Conservation (phyloP, 2,113 vertebrate species). For the Psittacula cyanocephala region DNA sequence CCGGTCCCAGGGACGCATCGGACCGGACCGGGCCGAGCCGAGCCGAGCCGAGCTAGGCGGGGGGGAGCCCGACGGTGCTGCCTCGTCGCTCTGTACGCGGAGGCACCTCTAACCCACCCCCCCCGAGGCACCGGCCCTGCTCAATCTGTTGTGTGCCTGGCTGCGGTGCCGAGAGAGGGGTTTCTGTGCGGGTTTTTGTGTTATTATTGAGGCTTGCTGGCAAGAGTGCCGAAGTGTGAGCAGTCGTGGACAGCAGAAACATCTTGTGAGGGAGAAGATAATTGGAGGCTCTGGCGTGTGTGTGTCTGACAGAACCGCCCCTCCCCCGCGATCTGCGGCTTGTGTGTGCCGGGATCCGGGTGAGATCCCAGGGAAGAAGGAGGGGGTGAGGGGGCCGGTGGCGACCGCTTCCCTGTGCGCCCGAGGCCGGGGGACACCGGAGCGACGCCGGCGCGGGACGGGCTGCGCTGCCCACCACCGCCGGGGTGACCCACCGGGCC, state of each 20-base stretch:
- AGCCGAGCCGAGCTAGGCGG: neutral
- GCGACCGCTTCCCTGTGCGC: neutral
- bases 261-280: conserved; percentile 83
- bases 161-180: conserved; percentile 72
- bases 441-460: neutral
- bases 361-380: neutral
- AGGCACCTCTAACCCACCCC: conserved; percentile 73
- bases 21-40: neutral
- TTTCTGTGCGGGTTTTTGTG: conserved; percentile 58
- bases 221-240: conserved; percentile 83
- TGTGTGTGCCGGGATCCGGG: conserved; percentile 40
- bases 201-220: conserved; percentile 79
- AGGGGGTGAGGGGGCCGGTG: neutral
- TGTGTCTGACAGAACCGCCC: conserved; percentile 61
- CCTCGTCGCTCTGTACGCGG: conserved; percentile 50
- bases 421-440: neutral
- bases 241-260: conserved; percentile 84
- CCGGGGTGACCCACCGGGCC: neutral
- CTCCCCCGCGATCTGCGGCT: conserved; percentile 54
- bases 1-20: neutral
- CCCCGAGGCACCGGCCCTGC: conserved; percentile 75
- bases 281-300: conserved; percentile 79
- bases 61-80: conserved; percentile 38
- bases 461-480: neutral
- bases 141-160: conserved; percentile 80